Percentiles rank a stretch among this genome's conserved stretches.
These are phyloP conservation scores for Olivierus martensii DNA, from an alignment of 1,140 invertebrate species.

Conservation along the genomic window DNA sequence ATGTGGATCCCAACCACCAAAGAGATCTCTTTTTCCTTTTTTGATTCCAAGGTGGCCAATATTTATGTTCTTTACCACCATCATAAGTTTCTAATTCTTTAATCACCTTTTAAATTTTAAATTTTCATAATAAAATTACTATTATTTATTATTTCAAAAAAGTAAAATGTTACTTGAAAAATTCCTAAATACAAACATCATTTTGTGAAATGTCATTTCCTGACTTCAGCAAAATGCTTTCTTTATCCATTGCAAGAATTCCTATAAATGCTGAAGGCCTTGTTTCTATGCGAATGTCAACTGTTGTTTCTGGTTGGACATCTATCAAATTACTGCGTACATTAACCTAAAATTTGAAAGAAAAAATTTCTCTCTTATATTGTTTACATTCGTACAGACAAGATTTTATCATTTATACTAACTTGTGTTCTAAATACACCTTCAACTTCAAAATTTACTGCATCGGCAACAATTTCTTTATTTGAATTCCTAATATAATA, in stretches of 20 bases:
- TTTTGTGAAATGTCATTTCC: conserved; percentile 44
- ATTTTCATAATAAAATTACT: not conserved
- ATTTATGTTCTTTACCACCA: conserved; percentile 26
- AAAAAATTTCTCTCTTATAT: not conserved
- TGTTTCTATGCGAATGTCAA: conserved; percentile 56
- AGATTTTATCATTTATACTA: conserved; percentile 14
- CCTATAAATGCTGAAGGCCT: conserved; percentile 76
- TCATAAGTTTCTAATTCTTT: conserved; percentile 52
- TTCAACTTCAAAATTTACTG: conserved; percentile 59
- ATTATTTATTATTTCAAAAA: not conserved
- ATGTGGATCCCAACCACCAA: conserved; percentile 48
- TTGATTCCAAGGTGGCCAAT: conserved; percentile 13
- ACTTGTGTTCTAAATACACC: conserved; percentile 64
- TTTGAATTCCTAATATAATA: conserved; percentile 45
- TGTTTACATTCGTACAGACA: not conserved
- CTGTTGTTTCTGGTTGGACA: conserved; percentile 50
- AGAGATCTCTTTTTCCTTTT: conserved; percentile 29
- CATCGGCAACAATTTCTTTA: conserved; percentile 70
- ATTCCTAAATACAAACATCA: conserved; percentile 26
- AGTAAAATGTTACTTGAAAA: too few species aligned
- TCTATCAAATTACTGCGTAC: conserved; percentile 41
- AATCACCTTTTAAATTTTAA: conserved; percentile 32
- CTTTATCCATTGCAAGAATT: conserved; percentile 74
- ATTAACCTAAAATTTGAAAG: conserved; percentile 32
- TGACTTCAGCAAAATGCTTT: conserved; percentile 52